phyloP scores from a whole-genome alignment of 1,140 invertebrate genomes.

The Antheraea pernyi region DNA sequence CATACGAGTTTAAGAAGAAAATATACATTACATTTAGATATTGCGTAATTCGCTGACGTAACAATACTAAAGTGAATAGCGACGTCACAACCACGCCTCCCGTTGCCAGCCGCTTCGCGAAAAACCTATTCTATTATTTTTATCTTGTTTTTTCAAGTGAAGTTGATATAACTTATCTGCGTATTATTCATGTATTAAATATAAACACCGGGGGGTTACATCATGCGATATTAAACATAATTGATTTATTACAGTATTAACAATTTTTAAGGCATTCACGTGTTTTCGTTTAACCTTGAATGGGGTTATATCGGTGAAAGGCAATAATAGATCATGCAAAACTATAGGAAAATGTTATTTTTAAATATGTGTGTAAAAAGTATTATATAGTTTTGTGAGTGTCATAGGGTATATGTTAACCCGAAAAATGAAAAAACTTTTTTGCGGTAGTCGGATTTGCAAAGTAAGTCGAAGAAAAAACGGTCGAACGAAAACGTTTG shows the following conservation, averaged over 20 bases:
- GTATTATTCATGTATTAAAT: slow-evolving; percentile 45
- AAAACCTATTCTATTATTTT: slow-evolving; percentile 23
- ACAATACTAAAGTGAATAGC: not conserved
- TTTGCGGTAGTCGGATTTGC: no score
- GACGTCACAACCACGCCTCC: slow-evolving; percentile 63
- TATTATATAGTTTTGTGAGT: no score
- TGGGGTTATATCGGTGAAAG: no score
- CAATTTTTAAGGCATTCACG: not conserved
- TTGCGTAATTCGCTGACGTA: slow-evolving; percentile 27
- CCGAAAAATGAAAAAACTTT: no score
- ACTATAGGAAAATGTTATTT: no score
- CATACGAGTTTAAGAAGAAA: no score
- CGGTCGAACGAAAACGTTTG: no score
- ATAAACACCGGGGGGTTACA: slow-evolving; percentile 1
- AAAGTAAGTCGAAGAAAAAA: no score
- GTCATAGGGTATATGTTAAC: no score
- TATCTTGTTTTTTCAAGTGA: slow-evolving; percentile 24
- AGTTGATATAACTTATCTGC: slow-evolving; percentile 24
- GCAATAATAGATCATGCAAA: no score
- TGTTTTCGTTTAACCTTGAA: not conserved
- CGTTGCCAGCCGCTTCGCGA: slow-evolving; percentile 36
- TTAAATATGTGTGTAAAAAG: no score
- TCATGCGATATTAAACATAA: slow-evolving; percentile 5
- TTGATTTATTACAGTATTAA: slow-evolving; percentile 5
- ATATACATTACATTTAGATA: slow-evolving; percentile 14